A percentile compares a stretch with the other conserved stretches of the same genome.
Evolutionary conservation across 1,140 invertebrate species (phyloP).

Genomic region (Apocrypta bakeri): DNA sequence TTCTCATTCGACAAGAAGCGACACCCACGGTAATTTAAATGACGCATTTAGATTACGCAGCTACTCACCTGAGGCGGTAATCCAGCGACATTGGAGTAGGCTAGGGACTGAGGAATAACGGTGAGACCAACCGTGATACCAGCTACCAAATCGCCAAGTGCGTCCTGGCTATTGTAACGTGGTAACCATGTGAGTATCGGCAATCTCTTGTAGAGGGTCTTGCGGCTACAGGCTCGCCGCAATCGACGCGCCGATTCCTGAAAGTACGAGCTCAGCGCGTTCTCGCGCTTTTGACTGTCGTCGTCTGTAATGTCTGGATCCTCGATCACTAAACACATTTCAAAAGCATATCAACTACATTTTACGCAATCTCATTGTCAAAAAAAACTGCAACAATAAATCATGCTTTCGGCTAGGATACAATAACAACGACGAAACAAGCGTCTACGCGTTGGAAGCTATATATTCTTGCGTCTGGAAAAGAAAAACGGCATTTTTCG

Average conservation of each 20-base stretch:
- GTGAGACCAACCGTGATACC: conserved; percentile 91
- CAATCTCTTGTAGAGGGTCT: conserved; percentile 81
- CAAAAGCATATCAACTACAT: not conserved
- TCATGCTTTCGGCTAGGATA: no score
- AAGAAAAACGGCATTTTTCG: no score
- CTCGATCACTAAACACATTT: conserved; percentile 70
- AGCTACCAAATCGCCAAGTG: conserved; percentile 86
- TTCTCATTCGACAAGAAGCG: no score
- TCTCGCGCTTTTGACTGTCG: conserved; percentile 61
- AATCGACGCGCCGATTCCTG: conserved; percentile 57
- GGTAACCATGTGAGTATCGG: conserved; percentile 85
- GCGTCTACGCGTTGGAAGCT: no score
- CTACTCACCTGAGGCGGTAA: conserved; percentile 82
- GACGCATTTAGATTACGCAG: no score
- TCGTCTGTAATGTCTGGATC: conserved; percentile 60
- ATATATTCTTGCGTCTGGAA: no score
- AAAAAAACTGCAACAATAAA: no score
- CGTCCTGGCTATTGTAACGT: conserved; percentile 80
- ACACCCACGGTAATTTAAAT: no score
- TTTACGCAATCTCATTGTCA: no score
- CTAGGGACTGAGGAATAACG: conserved; percentile 86
- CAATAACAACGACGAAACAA: no score
- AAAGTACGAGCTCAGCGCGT: conserved; percentile 47
- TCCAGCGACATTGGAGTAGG: conserved; percentile 89
- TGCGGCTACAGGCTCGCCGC: conserved; percentile 75